Conservation (phyloP, 2,113 vertebrate species). For the Pleuronectes platessa region DNA sequence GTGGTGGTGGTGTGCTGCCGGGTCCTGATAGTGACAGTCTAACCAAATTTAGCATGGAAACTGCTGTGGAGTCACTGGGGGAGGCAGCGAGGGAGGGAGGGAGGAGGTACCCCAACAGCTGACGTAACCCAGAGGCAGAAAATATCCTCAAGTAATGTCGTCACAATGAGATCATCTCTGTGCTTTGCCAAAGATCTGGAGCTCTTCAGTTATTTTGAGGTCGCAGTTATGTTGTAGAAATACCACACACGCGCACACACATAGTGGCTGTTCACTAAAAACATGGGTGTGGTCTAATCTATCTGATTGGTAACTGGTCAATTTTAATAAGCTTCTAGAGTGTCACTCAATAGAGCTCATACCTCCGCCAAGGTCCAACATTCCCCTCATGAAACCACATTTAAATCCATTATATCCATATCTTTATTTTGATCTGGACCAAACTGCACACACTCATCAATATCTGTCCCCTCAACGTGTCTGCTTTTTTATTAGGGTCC, state of each 20-base stretch:
- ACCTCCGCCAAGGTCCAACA: no score
- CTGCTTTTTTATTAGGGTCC: no score
- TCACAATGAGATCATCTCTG: slow-evolving; percentile 36
- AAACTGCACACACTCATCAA: no score
- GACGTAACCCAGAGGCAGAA: slow-evolving; percentile 37
- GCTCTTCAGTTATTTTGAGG: not conserved
- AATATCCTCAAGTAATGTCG: slow-evolving; percentile 52
- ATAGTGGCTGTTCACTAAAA: not conserved
- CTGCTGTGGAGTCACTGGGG: slow-evolving; percentile 11
- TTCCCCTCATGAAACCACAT: no score
- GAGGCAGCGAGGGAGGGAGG: not conserved
- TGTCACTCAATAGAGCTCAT: no score
- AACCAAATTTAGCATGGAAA: slow-evolving; percentile 80
- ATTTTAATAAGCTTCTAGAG: no score
- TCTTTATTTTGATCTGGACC: no score
- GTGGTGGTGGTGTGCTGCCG: not conserved
- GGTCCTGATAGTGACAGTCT: slow-evolving; percentile 8
- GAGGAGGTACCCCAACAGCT: not conserved
- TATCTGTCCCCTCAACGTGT: no score
- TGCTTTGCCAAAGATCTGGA: not conserved
- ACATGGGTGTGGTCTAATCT: no score
- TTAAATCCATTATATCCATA: no score
- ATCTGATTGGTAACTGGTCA: no score
- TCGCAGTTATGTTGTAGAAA: not conserved
- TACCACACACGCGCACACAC: not conserved